A percentile compares a stretch with the other conserved stretches of the same genome.
Conservation (phyloP, 2,888 invertebrate species). For the Pollenia amentaria region DNA sequence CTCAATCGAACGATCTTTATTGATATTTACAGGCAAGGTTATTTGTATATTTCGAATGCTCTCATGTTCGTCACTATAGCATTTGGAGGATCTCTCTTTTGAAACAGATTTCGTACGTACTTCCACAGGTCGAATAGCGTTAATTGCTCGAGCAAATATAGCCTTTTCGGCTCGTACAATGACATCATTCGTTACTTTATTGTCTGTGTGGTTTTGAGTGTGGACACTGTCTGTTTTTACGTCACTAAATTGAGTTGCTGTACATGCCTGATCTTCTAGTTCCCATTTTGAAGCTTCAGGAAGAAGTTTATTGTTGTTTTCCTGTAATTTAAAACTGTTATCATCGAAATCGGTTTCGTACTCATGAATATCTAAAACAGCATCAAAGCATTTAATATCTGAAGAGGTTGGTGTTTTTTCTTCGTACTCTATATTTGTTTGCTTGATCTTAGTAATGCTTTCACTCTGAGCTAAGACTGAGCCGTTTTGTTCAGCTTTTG, state of each 20-base stretch:
- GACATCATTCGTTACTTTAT: conserved; percentile 93
- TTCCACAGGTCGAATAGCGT: conserved; percentile 91
- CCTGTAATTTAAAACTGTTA: conserved; percentile 71
- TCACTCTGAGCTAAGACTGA: conserved; percentile 11
- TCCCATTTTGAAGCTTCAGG: conserved; percentile 96
- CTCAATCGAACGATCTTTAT: conserved; percentile 83
- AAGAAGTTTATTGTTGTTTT: conserved; percentile 79
- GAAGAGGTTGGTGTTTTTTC: conserved; percentile 64
- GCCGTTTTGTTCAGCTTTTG: conserved; percentile 47
- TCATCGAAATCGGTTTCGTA: conserved; percentile 80
- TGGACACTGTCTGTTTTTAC: conserved; percentile 83
- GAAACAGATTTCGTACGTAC: conserved; percentile 88
- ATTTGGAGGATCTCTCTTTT: conserved; percentile 86
- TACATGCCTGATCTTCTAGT: conserved; percentile 91
- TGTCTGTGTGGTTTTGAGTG: conserved; percentile 76
- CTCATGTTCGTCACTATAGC: conserved; percentile 79
- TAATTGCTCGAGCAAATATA: conserved; percentile 94
- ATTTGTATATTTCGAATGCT: conserved; percentile 84
- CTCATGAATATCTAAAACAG: conserved; percentile 79
- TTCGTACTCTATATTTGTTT: conserved; percentile 10
- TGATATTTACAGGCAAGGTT: conserved; percentile 85
- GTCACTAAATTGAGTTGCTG: conserved; percentile 84
- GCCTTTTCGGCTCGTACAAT: conserved; percentile 96
- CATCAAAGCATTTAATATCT: conserved; percentile 80
- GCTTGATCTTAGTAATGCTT: conserved; percentile 29